Percentiles rank a stretch among this genome's conserved stretches.
These are phyloP conservation scores for Eilema depressum DNA, from an alignment of 2,888 invertebrate genomes.

Conservation along the genomic window DNA sequence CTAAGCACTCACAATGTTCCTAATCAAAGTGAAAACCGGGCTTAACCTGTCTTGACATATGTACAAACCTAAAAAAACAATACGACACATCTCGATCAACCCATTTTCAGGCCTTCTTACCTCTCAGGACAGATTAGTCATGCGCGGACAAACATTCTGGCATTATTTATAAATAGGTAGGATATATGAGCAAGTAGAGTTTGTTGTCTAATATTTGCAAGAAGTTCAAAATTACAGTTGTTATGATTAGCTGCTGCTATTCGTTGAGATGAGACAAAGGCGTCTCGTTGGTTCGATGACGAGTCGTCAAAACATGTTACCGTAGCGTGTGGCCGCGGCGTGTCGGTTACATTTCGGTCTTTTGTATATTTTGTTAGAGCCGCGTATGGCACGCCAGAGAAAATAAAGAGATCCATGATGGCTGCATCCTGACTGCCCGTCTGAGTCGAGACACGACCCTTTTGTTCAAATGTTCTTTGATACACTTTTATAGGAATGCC, in stretches of 20 bases:
- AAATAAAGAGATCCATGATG: conserved; percentile 77
- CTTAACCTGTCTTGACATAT: too few relatives aligned
- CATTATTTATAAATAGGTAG: too few relatives aligned
- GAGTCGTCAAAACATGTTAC: conserved; percentile 66
- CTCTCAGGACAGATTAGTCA: too few relatives aligned
- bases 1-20: too few relatives aligned
- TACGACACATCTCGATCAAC: too few relatives aligned
- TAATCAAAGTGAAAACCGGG: too few relatives aligned
- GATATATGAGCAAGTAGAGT: too few relatives aligned
- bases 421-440: conserved; percentile 67
- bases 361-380: conserved; percentile 81
- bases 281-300: conserved; percentile 50
- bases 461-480: conserved; percentile 50
- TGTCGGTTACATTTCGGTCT: conserved; percentile 77
- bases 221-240: conserved; percentile 20
- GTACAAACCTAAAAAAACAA: too few relatives aligned
- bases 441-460: conserved; percentile 45
- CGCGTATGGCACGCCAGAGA: conserved; percentile 69
- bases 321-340: conserved; percentile 74
- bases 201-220: background rate
- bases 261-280: conserved; percentile 44
- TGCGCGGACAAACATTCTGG: too few relatives aligned
- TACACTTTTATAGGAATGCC: background rate
- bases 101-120: too few relatives aligned
- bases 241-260: conserved; percentile 30